Evolutionary conservation across 1,140 invertebrate species (phyloP).

Genomic region (Bombus vancouverensis): DNA sequence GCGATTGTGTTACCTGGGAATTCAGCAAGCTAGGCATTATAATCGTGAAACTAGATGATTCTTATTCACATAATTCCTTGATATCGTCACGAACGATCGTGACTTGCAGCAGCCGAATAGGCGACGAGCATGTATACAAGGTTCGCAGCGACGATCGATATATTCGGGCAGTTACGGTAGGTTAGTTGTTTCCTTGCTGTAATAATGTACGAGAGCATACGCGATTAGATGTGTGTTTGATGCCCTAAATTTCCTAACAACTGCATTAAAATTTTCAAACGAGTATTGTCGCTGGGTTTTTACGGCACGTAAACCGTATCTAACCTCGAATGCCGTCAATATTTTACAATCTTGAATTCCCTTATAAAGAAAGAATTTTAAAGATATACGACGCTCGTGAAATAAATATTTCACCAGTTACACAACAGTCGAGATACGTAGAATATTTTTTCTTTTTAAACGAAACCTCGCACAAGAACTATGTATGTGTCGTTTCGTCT

Average conservation of each 20-base stretch:
- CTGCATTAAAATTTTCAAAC: constrained; percentile 15
- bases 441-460: background rate
- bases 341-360: too few relatives aligned
- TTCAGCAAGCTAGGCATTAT: too few relatives aligned
- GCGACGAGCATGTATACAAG: background rate
- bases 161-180: constrained; percentile 26
- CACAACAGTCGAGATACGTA: background rate
- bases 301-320: background rate
- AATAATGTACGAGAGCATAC: constrained; percentile 19
- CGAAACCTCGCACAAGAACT: background rate
- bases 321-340: background rate
- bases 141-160: constrained; percentile 33
- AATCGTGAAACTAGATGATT: background rate
- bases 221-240: constrained; percentile 7
- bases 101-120: background rate
- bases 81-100: constrained; percentile 18
- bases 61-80: background rate
- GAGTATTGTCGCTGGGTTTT: background rate
- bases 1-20: too few relatives aligned
- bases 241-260: constrained; percentile 27
- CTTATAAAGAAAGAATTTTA: background rate
- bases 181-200: constrained; percentile 44
- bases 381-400: background rate
- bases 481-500: background rate
- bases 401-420: background rate